Percentiles rank a stretch among this genome's conserved stretches.
phyloP scores from a whole-genome alignment of 2,113 vertebrate species.

The Forbesichthys agassizii region DNA sequence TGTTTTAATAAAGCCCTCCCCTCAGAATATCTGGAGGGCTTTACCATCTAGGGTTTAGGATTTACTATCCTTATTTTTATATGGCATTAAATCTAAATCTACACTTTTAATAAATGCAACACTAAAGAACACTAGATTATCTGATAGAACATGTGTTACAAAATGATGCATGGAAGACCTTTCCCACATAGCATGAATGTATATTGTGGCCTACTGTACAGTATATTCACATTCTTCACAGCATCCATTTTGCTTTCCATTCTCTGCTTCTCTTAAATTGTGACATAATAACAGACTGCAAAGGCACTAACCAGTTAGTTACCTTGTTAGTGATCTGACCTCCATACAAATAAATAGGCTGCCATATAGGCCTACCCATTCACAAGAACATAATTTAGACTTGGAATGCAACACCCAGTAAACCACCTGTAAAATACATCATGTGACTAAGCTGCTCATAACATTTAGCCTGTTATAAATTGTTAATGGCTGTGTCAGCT shows the following conservation, averaged over 20 bases:
- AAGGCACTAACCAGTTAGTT: slow-evolving; percentile 44
- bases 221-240: slow-evolving; percentile 39
- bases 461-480: background rate
- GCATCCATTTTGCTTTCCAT: slow-evolving; percentile 75
- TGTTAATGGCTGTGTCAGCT: too few species aligned
- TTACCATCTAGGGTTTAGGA: too few species aligned
- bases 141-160: background rate
- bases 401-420: slow-evolving; percentile 56
- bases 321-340: slow-evolving; percentile 58
- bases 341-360: slow-evolving; percentile 38
- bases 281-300: slow-evolving; percentile 65
- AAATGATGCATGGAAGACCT: background rate
- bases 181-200: slow-evolving; percentile 13
- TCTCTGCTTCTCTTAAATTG: slow-evolving; percentile 57
- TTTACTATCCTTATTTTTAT: too few species aligned
- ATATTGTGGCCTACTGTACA: background rate
- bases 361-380: slow-evolving; percentile 9
- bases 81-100: too few species aligned
- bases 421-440: background rate
- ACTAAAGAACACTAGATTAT: background rate
- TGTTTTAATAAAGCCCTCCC: too few species aligned
- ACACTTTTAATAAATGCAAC: too few species aligned
- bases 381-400: slow-evolving; percentile 40
- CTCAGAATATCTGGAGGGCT: too few species aligned
- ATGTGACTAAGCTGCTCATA: slow-evolving; percentile 21